phyloP scores from a whole-genome alignment of 2,888 invertebrate species.

The Xanthorhoe spadicearia region DNA sequence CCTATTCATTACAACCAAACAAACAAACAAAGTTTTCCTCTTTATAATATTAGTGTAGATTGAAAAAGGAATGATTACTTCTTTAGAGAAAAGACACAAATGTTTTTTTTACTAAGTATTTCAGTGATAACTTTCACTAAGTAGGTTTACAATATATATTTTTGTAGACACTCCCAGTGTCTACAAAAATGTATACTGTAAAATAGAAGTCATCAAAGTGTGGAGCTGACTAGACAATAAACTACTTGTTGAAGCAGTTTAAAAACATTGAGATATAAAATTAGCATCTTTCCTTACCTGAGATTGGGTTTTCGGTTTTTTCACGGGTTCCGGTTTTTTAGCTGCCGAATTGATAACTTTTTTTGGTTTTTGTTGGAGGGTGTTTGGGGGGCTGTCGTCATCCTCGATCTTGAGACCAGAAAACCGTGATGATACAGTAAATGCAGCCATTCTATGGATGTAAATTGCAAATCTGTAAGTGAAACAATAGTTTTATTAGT shows the following conservation, averaged over 20 bases:
- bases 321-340: slow-evolving; percentile 70
- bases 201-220: too few species aligned
- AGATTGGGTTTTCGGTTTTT: slow-evolving; percentile 58
- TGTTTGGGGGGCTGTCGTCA: slow-evolving; percentile 81
- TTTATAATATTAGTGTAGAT: too few species aligned
- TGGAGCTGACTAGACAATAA: too few species aligned
- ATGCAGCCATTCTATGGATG: slow-evolving; percentile 82
- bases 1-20: too few species aligned
- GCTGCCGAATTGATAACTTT: slow-evolving; percentile 62
- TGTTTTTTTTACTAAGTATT: too few species aligned
- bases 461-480: slow-evolving; percentile 20
- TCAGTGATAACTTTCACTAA: too few species aligned
- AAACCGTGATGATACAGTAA: slow-evolving; percentile 89
- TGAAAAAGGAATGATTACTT: too few species aligned
- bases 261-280: not conserved
- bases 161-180: too few species aligned
- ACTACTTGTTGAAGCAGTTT: slow-evolving; percentile 4
- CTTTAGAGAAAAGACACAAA: too few species aligned
- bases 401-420: slow-evolving; percentile 90
- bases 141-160: too few species aligned
- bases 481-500: not conserved
- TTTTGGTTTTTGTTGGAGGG: slow-evolving; percentile 63
- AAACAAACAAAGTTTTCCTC: too few species aligned
- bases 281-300: slow-evolving; percentile 51
- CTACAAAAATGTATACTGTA: too few species aligned